Evolutionary conservation across 2,797 vertebrate species (phyloP), one percentile per base, ranked within the genome.

Genomic region (Poeciliopsis infans): DNA sequence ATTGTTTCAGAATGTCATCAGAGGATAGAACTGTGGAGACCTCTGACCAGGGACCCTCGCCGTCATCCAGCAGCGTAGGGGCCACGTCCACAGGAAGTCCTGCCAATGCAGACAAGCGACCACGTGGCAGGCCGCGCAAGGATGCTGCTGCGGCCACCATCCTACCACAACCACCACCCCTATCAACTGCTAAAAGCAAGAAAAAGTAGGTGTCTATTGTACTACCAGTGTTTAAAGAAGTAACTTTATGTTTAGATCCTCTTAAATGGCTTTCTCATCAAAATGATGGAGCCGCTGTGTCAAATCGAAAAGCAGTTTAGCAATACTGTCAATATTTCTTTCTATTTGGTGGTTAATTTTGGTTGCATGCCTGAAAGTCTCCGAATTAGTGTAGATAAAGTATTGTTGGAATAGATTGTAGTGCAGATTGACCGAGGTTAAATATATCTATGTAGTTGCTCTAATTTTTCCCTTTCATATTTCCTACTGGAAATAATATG

Each of bases 51-150:
- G 95, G 94, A 94, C 95, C 94, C 92, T 96, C 95, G 84, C 95
- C 95, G 89, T 93, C 94, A 88, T 95, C 95, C 94, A 94, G 96
- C 95, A 95, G 96, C 95, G 91, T 95, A 93, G 96, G 95, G 93
- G 95, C 96, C 94, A 95, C 96, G 88, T 96, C 97, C 95, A 96
- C 97, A 94, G 97, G 96, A 95, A 97, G 97, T 93, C 96, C 97
- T 91, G 96, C 96, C 95, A 96, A 96, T 90, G 92, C 97, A 94
- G 97, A 98, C 97, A 97, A 97, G 96, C 97, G 97, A 96, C 97
- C 97, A 94, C 96, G 97, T 95, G 98, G 98, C 95, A 96, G 97
- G 96, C 97, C 97, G 91, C 97, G 97, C 92, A 98, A 98, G 96
- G 97, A 98, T 97, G 97, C 96, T 94, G 95, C 87, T 97, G 97